These are phyloP conservation scores for Cyanocitta stelleri DNA, from an alignment of 2,113 vertebrate species.

Conservation along the genomic window DNA sequence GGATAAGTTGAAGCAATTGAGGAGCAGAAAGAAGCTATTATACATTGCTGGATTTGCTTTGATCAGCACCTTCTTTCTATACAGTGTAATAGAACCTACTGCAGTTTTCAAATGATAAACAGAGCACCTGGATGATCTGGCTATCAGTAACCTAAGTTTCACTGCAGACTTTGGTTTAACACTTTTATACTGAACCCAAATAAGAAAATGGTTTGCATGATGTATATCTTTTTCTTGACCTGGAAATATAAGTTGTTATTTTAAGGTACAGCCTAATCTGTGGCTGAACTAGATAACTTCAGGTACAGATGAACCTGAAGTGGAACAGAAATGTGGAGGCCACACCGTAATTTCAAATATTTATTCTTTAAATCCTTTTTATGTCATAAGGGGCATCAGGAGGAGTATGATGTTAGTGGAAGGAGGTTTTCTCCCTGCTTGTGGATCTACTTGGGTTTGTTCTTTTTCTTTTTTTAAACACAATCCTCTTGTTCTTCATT, in stretches of 20 bases:
- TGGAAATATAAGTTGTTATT: background rate
- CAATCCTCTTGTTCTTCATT: background rate
- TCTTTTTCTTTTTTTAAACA: background rate
- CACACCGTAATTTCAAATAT: background rate
- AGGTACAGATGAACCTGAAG: background rate
- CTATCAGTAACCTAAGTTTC: background rate
- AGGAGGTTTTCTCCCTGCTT: background rate
- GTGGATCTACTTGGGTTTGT: background rate
- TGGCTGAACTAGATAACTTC: background rate
- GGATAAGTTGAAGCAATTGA: background rate
- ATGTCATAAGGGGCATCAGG: background rate
- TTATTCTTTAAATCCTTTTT: background rate
- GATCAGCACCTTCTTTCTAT: background rate
- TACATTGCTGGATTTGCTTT: background rate
- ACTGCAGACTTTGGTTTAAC: background rate
- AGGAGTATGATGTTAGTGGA: background rate
- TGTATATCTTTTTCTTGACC: background rate
- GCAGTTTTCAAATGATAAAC: background rate
- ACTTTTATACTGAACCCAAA: background rate
- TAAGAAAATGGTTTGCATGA: background rate
- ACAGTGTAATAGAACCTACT: background rate
- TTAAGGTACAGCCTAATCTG: background rate
- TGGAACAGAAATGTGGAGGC: background rate
- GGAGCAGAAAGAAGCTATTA: background rate
- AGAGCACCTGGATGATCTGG: background rate